Evolutionary conservation across 1,140 invertebrate genomes (phyloP), one percentile per base, ranked within the genome.

Genomic region (Diachasma alloeum): DNA sequence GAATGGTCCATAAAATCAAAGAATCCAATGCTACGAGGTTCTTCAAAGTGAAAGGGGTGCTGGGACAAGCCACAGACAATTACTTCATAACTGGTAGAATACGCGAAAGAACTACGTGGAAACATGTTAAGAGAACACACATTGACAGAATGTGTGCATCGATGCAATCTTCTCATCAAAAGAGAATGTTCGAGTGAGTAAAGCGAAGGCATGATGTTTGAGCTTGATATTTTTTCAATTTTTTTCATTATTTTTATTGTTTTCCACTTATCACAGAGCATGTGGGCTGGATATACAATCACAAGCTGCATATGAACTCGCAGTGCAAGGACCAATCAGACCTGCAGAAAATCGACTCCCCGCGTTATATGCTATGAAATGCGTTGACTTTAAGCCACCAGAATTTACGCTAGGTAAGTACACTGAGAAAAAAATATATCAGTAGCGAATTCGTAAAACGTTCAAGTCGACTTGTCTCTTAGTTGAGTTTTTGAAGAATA

Each of bases 231-330:
- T 13, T 15, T 48, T 48, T 48, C 44, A 17, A 48, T 37, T 24
- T 15, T 71, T 79, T 3, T 66, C 26, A 24, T 46, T 26, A 76
- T 68, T 10, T 36, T 70, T 59, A n/a, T n/a, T 81, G 72, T 83
- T 80, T 80, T 72, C 90, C 91, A 83, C 81, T 79, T 71, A 31
- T 90, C 91, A 44, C 84, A 96, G 95, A 78, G 84, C 93, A 56
- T 92, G 93, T 77, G 96, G 96, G 48, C 90, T 98, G 0, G 92
- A 96, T 86, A 90, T 95, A 39, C 91, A 96, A 79, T 97, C 95
- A 78, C 94, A 99, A 90, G 92, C 93, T 67, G 96, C 96, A 10
- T 99, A 97, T 88, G 96, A 98, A 63, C 82, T 98, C 73, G 96
- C 96, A 17, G 89, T 91, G 15, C 86, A 94, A 88, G 97, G 97